Base-by-base conservation (phyloP, 2,888 invertebrate species). In the Nemotelus pantherinus region DNA sequence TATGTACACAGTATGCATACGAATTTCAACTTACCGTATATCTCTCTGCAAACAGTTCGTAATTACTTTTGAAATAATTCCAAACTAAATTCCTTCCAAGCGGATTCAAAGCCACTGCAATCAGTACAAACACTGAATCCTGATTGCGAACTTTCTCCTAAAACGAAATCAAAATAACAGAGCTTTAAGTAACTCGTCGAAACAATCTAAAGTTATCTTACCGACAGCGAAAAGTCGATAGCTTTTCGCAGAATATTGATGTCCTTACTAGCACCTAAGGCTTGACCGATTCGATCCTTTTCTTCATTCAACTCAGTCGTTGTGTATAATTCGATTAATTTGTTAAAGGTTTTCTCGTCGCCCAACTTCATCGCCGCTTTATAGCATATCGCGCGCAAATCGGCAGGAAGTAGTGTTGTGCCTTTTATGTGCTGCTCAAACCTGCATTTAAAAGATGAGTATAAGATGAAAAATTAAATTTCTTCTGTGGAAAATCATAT, bases 251-350 rank as follows among this genome's bases (percentile, higher is more conserved):
- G 89, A 77, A 96, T 88, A 45, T 88, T 88, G 10, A 92, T 90
- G 85, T 96, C 92, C 80, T 90, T 90, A 76, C 94, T 91, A 63
- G 94, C 92, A 55, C 97, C 97, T 77, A 98, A 89, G 3, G 95
- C 92, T 79, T 94, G 89, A 78, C 95, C 91, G 83, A 98, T 94
- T 83, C 98, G 91, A 85, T 96, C 95, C 86, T 96, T 96, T 86
- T 98, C 98, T 87, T 98, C 98, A 83, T 96, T 95, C 81, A 97
- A 88, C 87, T 97, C 97, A 4, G 95, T 92, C 67, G 93, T 91
- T 81, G 94, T 91, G 88, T 97, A 95, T 81, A 96, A 87, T 84
- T 91, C 89, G 81, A 97, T 88, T 91, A 97, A 92, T 58, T 92
- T 91, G 76, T 94, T 90, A 84, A 93, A 95, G 10, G 92, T 92